Percentiles rank a stretch among this genome's conserved stretches.
phyloP scores from a whole-genome alignment of 2,113 vertebrate species.

The Carlito syrichta region DNA sequence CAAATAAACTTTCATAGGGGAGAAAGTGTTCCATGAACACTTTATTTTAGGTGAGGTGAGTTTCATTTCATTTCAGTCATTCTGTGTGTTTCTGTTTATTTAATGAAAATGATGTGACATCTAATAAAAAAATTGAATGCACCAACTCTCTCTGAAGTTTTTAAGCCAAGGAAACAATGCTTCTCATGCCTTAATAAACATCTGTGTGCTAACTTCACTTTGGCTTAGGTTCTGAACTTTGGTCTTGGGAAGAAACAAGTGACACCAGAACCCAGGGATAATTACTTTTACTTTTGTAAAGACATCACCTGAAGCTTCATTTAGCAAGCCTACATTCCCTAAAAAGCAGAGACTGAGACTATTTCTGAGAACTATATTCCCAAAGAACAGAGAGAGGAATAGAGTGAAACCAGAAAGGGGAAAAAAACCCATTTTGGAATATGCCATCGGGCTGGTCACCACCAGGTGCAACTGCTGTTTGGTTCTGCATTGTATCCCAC shows the following conservation, averaged over 20 bases:
- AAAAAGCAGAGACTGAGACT: background rate
- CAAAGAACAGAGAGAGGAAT: background rate
- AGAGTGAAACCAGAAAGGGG: background rate
- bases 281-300: background rate
- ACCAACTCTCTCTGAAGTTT: background rate
- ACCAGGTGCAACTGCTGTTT: rapidly evolving
- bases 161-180: background rate
- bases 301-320: background rate
- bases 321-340: background rate
- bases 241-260: background rate
- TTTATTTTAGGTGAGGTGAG: background rate
- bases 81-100: background rate
- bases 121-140: background rate
- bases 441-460: rapidly evolving
- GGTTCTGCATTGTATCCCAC: background rate
- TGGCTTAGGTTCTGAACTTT: background rate
- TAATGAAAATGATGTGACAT: background rate
- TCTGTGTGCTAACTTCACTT: background rate
- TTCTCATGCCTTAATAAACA: background rate
- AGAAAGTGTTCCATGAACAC: background rate
- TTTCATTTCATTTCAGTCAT: background rate
- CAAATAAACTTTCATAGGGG: background rate
- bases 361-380: background rate
- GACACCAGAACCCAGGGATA: background rate
- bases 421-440: background rate